These are phyloP conservation scores for Callorhinus ursinus DNA, from an alignment of 2,113 vertebrate species.

Conservation along the genomic window DNA sequence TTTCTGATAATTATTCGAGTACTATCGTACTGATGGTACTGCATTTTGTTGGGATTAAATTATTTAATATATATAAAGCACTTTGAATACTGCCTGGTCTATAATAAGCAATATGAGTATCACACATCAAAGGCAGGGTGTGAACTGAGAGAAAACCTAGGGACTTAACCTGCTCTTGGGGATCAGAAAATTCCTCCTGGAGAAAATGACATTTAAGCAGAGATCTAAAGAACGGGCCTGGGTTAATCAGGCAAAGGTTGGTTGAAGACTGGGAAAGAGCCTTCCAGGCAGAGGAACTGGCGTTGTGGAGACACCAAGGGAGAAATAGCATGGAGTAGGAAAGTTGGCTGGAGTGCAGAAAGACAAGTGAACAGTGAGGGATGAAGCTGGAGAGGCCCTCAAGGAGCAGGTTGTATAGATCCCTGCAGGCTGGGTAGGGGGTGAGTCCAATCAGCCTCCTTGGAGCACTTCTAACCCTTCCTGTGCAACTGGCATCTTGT, in stretches of 20 bases:
- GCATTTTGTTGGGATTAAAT: neutral
- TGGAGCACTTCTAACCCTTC: fast-evolving
- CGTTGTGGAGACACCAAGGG: fast-evolving
- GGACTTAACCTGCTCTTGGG: neutral
- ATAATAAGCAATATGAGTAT: neutral
- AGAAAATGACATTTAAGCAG: neutral
- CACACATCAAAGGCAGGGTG: neutral
- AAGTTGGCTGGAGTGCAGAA: fast-evolving
- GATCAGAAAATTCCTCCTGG: neutral
- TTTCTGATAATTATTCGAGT: neutral
- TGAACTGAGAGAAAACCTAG: neutral
- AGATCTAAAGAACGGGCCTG: neutral
- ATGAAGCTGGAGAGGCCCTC: neutral
- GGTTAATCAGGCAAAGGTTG: neutral
- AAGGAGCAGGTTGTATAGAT: fast-evolving
- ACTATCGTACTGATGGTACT: fast-evolving
- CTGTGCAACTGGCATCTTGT: fast-evolving
- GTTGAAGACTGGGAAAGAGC: too few species aligned
- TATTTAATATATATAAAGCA: neutral
- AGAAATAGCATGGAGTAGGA: neutral
- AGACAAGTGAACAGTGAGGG: fast-evolving
- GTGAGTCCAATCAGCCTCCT: neutral
- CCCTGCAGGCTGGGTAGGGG: fast-evolving
- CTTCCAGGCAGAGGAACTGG: neutral
- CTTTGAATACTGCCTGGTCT: neutral